phyloP scores from a whole-genome alignment of 2,888 invertebrate species.

The Hydriomena furcata region DNA sequence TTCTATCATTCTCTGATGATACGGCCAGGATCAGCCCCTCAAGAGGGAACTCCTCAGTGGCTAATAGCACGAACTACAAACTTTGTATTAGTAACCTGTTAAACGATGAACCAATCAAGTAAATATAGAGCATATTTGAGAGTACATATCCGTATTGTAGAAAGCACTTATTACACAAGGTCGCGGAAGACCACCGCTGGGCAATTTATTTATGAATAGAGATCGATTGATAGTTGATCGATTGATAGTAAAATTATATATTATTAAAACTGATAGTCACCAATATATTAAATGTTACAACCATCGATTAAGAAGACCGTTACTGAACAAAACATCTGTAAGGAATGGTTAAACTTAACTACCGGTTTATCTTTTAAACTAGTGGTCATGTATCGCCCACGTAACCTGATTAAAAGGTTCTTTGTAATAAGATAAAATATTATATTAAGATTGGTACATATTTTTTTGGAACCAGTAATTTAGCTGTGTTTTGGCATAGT shows the following conservation, averaged over 20 bases:
- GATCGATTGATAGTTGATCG: slow-evolving; percentile 33
- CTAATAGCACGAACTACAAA: too few relatives aligned
- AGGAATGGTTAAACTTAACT: neutral
- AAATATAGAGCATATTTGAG: slow-evolving; percentile 14
- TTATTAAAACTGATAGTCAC: slow-evolving; percentile 24
- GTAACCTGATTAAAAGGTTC: slow-evolving; percentile 50
- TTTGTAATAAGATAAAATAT: slow-evolving; percentile 50
- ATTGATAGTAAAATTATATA: slow-evolving; percentile 41
- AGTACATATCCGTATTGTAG: slow-evolving; percentile 29
- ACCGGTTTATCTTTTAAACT: neutral
- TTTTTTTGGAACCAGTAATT: slow-evolving; percentile 27
- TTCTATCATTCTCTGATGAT: too few relatives aligned
- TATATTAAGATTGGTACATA: slow-evolving; percentile 23
- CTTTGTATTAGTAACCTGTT: too few relatives aligned
- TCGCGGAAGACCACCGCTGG: slow-evolving; percentile 45
- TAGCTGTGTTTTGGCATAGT: slow-evolving; percentile 28
- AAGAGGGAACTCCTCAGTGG: too few relatives aligned
- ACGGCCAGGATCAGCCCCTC: too few relatives aligned
- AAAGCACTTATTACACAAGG: slow-evolving; percentile 49
- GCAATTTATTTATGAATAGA: slow-evolving; percentile 30
- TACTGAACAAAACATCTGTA: too few relatives aligned
- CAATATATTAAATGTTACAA: neutral
- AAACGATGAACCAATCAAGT: slow-evolving; percentile 14
- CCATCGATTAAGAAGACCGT: neutral
- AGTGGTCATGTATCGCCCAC: slow-evolving; percentile 43